Evolutionary conservation across 2,888 invertebrate species (phyloP).

Genomic region (Dolichopus griseipennis): DNA sequence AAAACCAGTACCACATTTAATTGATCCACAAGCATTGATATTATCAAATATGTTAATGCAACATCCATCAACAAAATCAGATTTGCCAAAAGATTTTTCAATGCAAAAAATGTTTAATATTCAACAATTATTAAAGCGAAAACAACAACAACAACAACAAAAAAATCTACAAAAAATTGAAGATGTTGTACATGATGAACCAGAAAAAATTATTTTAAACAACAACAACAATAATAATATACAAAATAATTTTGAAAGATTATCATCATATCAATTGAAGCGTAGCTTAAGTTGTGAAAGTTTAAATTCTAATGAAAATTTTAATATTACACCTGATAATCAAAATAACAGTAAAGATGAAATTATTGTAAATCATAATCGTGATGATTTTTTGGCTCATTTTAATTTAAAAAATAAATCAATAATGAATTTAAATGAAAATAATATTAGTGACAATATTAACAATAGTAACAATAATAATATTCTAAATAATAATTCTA

Average conservation of each 20-base stretch:
- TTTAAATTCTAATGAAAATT: slow-evolving; percentile 19
- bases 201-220: slow-evolving; percentile 19
- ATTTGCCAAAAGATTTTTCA: slow-evolving; percentile 24
- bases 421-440: slow-evolving; percentile 43
- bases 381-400: slow-evolving; percentile 74
- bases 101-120: slow-evolving; percentile 20
- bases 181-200: slow-evolving; percentile 22
- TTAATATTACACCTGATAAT: slow-evolving; percentile 19
- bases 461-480: slow-evolving; percentile 37
- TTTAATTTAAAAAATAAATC: slow-evolving; percentile 67
- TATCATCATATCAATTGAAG: not conserved
- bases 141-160: not conserved
- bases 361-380: slow-evolving; percentile 44
- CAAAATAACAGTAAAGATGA: not conserved
- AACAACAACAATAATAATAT: too few species aligned
- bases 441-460: not conserved
- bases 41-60: slow-evolving; percentile 4
- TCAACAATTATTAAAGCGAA: not conserved
- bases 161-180: slow-evolving; percentile 19
- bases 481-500: not conserved
- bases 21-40: slow-evolving; percentile 12
- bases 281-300: slow-evolving; percentile 19
- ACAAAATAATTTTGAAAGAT: slow-evolving; percentile 11
- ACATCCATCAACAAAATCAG: not conserved
- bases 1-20: slow-evolving; percentile 18